Evolutionary conservation across 2,113 vertebrate species (phyloP).

Genomic region (Macrotus californicus): DNA sequence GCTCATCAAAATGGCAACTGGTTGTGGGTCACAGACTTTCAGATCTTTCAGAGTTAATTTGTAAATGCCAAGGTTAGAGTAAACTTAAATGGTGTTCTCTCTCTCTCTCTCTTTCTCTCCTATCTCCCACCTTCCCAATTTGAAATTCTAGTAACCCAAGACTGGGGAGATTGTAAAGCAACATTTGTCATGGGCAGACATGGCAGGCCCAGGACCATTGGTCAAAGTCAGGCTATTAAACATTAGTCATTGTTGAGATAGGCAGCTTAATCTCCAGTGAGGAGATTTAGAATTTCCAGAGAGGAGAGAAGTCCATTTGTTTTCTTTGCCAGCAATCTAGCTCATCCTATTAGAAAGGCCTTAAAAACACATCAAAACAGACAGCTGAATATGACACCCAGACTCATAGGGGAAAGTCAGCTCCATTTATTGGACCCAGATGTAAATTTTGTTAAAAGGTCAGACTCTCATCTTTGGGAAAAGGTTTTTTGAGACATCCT

Average conservation of each 20-base stretch:
- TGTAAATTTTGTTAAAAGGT: neutral
- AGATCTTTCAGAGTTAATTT: neutral
- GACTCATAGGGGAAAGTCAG: neutral
- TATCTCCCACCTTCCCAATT: neutral
- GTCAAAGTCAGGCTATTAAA: neutral
- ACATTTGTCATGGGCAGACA: neutral
- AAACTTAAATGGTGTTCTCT: neutral
- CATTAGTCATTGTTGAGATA: neutral
- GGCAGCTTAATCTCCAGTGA: neutral
- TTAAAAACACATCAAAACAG: conserved; percentile 3
- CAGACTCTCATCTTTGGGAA: neutral
- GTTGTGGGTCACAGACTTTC: neutral
- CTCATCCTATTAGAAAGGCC: conserved; percentile 8
- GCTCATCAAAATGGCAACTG: neutral
- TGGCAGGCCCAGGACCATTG: neutral
- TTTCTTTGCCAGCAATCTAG: conserved; percentile 3
- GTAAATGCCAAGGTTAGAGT: neutral
- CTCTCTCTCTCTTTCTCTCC: neutral
- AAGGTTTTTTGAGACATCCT: neutral
- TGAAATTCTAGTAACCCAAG: neutral
- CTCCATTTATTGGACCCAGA: neutral
- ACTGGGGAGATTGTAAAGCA: neutral
- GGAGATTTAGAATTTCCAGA: conserved; percentile 28
- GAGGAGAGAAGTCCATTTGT: neutral
- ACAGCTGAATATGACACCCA: neutral